phyloP scores from a whole-genome alignment of 2,113 vertebrate genomes.

The Willisornis vidua region DNA sequence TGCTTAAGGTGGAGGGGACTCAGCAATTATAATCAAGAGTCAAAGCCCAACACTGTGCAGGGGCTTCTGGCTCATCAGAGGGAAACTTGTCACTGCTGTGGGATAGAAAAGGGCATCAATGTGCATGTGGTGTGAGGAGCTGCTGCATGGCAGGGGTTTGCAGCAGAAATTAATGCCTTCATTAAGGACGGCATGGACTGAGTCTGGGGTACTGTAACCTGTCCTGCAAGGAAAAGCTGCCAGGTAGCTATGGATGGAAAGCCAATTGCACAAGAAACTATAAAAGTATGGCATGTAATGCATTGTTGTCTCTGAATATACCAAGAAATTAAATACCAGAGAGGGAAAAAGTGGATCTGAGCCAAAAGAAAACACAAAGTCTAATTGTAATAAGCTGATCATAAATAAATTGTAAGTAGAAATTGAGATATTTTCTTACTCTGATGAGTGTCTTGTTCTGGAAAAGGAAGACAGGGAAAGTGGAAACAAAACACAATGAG shows the following conservation, averaged over 20 bases:
- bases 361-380: background rate
- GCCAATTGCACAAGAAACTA: background rate
- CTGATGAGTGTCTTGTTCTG: background rate
- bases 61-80: background rate
- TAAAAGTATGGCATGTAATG: background rate
- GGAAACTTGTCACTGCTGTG: background rate
- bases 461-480: background rate
- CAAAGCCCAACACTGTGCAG: background rate
- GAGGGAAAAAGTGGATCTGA: background rate
- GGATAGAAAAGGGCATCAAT: background rate
- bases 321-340: background rate
- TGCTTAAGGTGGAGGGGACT: background rate
- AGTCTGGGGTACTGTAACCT: background rate
- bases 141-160: background rate
- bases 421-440: background rate
- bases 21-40: slow-evolving; percentile 3
- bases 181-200: background rate
- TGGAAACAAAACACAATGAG: background rate
- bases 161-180: background rate
- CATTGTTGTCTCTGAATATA: background rate
- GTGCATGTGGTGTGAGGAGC: background rate
- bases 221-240: background rate
- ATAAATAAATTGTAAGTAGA: background rate
- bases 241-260: background rate
- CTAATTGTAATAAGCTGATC: background rate